These are phyloP conservation scores for Drosophila peninsularis DNA, from an alignment of 2,888 invertebrate species.

Conservation along the genomic window DNA sequence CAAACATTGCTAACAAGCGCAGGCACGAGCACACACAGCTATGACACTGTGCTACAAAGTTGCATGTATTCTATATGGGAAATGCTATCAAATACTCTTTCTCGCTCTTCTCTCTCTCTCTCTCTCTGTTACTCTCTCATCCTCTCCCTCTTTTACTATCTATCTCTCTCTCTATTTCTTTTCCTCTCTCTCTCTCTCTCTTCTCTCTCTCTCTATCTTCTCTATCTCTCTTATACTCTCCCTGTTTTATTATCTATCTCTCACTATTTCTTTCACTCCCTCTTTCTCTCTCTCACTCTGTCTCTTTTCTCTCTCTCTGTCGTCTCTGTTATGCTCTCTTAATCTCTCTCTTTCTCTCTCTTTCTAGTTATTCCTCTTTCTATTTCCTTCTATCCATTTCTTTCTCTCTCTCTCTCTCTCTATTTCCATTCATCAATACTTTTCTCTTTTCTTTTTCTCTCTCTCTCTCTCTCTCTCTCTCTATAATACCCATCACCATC, in stretches of 20 bases:
- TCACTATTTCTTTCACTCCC: not conserved
- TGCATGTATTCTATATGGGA: not conserved
- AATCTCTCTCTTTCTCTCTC: not conserved
- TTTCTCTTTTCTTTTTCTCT: not conserved
- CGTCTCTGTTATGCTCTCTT: not conserved
- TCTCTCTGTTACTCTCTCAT: not conserved
- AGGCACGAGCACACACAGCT: constrained; percentile 10
- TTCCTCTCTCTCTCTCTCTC: not conserved
- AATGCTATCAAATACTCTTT: not conserved
- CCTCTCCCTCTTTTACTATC: not conserved
- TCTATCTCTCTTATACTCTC: not conserved
- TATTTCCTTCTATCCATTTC: not conserved
- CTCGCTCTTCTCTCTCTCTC: not conserved
- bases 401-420: not conserved
- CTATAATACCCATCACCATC: too few relatives aligned
- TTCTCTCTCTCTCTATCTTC: too few relatives aligned
- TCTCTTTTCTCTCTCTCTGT: too few relatives aligned
- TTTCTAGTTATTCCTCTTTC: not conserved
- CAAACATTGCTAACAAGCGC: constrained; percentile 28
- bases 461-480: not conserved
- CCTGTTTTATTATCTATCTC: not conserved
- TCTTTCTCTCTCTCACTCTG: too few relatives aligned
- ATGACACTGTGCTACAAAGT: constrained; percentile 37
- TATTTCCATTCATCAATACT: not conserved
- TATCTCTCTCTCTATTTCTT: not conserved